Evolutionary conservation across 92 coral and sea anemone species (phyloP).

Genomic region (Parazoanthus darwini): DNA sequence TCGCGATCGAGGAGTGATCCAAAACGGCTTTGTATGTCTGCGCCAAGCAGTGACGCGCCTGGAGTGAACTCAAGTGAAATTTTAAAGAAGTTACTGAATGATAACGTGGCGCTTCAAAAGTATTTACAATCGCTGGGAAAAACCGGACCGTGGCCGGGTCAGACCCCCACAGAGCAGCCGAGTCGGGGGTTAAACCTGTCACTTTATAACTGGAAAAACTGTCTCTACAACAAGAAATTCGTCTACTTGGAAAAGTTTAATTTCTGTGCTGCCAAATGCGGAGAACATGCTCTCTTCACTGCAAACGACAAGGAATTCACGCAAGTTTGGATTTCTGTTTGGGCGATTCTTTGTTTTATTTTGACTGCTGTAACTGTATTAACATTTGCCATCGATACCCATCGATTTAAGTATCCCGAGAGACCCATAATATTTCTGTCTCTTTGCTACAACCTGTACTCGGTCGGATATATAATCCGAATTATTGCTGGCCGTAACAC

Average conservation of each 20-base stretch:
- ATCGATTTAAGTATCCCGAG: conserved; percentile 96
- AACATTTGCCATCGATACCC: conserved; percentile 91
- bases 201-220: conserved; percentile 67
- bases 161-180: conserved; percentile 22
- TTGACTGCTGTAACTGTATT: conserved; percentile 88
- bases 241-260: conserved; percentile 70
- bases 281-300: conserved; percentile 74
- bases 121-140: conserved; percentile 55
- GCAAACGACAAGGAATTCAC: conserved; percentile 79
- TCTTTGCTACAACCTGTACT: conserved; percentile 90
- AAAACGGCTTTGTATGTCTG: conserved; percentile 70
- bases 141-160: conserved; percentile 35
- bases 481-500: conserved; percentile 77
- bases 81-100: conserved; percentile 51
- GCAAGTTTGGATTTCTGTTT: conserved; percentile 86
- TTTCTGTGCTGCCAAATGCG: conserved; percentile 76
- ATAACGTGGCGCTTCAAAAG: conserved; percentile 61
- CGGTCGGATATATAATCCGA: conserved; percentile 82
- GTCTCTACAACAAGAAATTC: conserved; percentile 60
- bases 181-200: conserved; percentile 38
- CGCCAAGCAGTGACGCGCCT: conserved; percentile 61
- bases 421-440: conserved; percentile 95
- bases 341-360: conserved; percentile 93
- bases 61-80: conserved; percentile 70
- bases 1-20: conserved; percentile 74